These are phyloP conservation scores for Pollimyrus isidori DNA, from an alignment of 2,113 vertebrate species.

Conservation along the genomic window DNA sequence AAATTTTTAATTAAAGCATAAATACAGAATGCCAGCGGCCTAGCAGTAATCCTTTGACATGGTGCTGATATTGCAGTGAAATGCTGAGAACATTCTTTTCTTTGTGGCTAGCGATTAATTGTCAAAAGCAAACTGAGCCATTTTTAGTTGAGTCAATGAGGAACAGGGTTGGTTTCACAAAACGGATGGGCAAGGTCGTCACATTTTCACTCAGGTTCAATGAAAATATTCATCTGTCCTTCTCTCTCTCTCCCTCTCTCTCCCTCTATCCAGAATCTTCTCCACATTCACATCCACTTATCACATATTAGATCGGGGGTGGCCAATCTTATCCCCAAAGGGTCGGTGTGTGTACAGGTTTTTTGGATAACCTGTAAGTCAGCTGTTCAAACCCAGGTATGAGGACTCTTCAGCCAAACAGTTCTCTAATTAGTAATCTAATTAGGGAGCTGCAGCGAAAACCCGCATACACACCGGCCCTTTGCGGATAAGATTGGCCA, in stretches of 20 bases:
- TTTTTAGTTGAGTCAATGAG: not conserved
- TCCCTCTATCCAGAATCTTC: not conserved
- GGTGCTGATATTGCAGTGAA: not conserved
- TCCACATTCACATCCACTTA: not conserved
- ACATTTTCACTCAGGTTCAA: not conserved
- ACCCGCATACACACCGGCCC: too few species aligned
- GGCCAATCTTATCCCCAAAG: too few species aligned
- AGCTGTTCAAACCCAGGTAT: too few species aligned
- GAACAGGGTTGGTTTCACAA: not conserved
- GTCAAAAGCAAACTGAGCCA: not conserved
- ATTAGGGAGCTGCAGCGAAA: too few species aligned
- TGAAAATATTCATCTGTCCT: not conserved
- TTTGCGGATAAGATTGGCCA: too few species aligned
- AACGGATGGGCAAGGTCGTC: not conserved
- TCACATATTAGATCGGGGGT: not conserved
- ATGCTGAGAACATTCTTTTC: not conserved
- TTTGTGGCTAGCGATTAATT: not conserved
- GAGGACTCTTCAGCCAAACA: too few species aligned
- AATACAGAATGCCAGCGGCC: not conserved
- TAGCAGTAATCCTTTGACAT: not conserved
- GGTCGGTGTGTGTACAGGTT: too few species aligned
- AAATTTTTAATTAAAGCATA: not conserved
- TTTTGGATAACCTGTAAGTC: too few species aligned
- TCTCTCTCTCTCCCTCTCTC: not conserved
- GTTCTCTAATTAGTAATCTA: too few species aligned